A percentile compares a stretch with the other conserved stretches of the same genome.
Conservation (phyloP, 2,888 invertebrate genomes). For the Lithophane leautieri region DNA sequence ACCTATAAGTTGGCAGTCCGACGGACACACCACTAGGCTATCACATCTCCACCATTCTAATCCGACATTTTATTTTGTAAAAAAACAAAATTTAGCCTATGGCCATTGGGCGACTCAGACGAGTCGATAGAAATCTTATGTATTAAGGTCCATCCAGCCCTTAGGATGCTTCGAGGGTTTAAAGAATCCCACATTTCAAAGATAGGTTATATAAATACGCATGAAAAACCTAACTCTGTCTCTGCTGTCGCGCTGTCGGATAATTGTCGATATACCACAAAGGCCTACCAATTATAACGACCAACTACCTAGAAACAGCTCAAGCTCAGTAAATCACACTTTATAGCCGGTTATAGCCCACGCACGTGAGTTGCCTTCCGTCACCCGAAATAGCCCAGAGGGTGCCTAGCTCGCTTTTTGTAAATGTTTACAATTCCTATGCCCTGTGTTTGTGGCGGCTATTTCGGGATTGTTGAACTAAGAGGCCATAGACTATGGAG, state of each 20-base stretch:
- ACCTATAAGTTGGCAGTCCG: too few relatives aligned
- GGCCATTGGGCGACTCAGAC: too few relatives aligned
- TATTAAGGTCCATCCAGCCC: too few relatives aligned
- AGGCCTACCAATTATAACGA: slow-evolving; percentile 9
- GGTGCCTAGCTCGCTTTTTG: slow-evolving; percentile 71
- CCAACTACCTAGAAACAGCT: slow-evolving; percentile 27
- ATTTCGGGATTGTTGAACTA: slow-evolving; percentile 66
- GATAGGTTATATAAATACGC: too few relatives aligned
- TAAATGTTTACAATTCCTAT: slow-evolving; percentile 75
- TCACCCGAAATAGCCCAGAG: slow-evolving; percentile 73
- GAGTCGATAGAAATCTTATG: too few relatives aligned
- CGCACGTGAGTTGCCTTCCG: slow-evolving; percentile 72
- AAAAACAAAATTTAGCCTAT: too few relatives aligned
- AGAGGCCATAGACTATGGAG: slow-evolving; percentile 46
- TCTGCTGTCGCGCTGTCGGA: neutral
- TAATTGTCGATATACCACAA: neutral
- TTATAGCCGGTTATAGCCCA: slow-evolving; percentile 30
- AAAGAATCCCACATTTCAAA: too few relatives aligned
- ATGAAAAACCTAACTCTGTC: too few relatives aligned
- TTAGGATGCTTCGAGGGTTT: too few relatives aligned
- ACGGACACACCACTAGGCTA: too few relatives aligned
- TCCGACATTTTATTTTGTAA: too few relatives aligned
- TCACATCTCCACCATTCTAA: too few relatives aligned
- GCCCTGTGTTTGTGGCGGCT: slow-evolving; percentile 60
- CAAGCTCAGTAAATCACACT: slow-evolving; percentile 47